Evolutionary conservation across 1,140 invertebrate species (phyloP), one percentile per base, ranked within the genome.

Genomic region (Coenobita brevimanus): DNA sequence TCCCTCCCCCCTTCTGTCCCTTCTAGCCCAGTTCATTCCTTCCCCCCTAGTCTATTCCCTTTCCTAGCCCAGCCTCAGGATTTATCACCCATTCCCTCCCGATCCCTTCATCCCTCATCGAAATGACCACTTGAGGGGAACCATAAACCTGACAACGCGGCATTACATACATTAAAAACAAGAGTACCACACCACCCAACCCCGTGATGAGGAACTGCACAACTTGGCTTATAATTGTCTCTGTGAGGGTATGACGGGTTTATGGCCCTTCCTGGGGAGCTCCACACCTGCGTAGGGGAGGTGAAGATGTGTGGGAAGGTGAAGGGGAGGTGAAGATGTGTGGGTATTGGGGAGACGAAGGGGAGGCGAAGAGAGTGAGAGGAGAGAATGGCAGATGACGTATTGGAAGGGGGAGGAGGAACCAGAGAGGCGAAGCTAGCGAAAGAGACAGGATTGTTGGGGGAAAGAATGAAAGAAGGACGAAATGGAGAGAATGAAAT

Each of bases 141-240:
- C 41, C 1, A 10, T 50, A 50, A 76, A 76, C 73, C 41, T 76
- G 73, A 76, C 73, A 41, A 17, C 17, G 46, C 6, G 46, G 46
- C 17, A 50, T 50, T 50, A 50, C 17, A 50, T 50, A 17, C 46
- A 50, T 50, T 50, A 50, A 50, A 50, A 50, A 50, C 10, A 27
- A 0, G 73, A 41, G 36, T 17, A 76, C 41, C 27, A 76, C 15
- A 71, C 41, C 43, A 75, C 41, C 33, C 41, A 8, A 50, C n/a
- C 46, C 33, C 46, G 24, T 43, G 13, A 50, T 46, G 24, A 46
- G 73, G 24, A 50, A 76, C 33, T 76, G 41, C 73, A 76, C 41
- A 76, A 24, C 41, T 76, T 27, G 73, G 24, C 41, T 50, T 76
- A 27, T 76, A 76, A 76, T 76, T 76, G 73, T 76, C 73, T 50